These are phyloP conservation scores for Spongilla lacustris DNA, from an alignment of 37 sponge, comb jelly and placozoan species.

Conservation along the genomic window DNA sequence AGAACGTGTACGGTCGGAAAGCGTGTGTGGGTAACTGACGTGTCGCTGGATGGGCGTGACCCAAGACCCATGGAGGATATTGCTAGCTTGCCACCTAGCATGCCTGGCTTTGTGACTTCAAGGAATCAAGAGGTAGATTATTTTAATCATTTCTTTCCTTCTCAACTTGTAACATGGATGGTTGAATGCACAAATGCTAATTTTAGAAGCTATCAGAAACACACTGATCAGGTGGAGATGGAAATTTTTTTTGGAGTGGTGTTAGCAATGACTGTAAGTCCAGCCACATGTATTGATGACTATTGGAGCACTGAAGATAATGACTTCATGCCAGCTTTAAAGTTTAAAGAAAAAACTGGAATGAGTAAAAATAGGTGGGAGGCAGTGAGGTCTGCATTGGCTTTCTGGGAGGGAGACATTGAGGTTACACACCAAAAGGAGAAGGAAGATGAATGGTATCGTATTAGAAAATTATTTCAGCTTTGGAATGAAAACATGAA, in stretches of 20 bases:
- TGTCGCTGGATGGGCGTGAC: background rate
- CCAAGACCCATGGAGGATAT: conserved; percentile 1
- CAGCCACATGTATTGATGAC: conserved; percentile 1
- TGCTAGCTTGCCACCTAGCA: background rate
- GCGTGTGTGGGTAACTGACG: background rate
- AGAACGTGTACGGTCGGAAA: background rate
- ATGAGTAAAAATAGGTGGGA: conserved; percentile 1
- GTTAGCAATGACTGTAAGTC: background rate
- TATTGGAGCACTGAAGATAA: background rate
- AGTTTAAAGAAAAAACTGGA: background rate
- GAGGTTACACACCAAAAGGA: background rate
- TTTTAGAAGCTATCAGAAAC: conserved; percentile 1
- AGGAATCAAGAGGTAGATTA: background rate
- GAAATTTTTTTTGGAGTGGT: background rate
- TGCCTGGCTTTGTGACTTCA: background rate
- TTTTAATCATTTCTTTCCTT: background rate
- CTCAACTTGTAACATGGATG: conserved; percentile 1
- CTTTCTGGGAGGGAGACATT: background rate
- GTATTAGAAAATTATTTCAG: conserved; percentile 1
- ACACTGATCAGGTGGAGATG: background rate
- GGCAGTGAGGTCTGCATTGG: background rate
- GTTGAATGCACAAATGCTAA: background rate
- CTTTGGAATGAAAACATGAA: conserved; percentile 1
- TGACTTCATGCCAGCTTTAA: background rate
- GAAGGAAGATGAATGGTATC: background rate